Percentiles rank a stretch among this genome's conserved stretches.
Conservation (phyloP, 2,797 vertebrate species). For the Fistularia tabacaria region DNA sequence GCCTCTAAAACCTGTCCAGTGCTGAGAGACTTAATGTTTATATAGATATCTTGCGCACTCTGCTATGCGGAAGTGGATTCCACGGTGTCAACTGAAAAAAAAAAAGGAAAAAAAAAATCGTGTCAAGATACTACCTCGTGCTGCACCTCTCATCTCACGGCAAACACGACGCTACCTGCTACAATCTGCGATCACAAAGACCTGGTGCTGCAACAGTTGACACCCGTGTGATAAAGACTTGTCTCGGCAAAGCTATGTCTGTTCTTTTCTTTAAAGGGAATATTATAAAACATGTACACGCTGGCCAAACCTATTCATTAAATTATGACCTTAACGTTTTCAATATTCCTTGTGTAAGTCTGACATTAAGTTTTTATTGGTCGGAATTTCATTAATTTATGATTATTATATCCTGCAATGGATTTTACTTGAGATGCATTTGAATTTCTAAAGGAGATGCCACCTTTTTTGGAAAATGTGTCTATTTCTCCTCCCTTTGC, state of each 20-base stretch:
- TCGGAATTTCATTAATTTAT: conserved; percentile 35
- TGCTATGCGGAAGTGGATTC: conserved; percentile 36
- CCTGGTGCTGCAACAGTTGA: conserved; percentile 48
- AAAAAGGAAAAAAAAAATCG: conserved; percentile 10
- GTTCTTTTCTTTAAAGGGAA: conserved; percentile 52
- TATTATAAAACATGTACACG: conserved; percentile 28
- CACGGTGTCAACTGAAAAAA: conserved; percentile 23
- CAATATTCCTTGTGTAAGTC: conserved; percentile 40
- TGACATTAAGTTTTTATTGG: conserved; percentile 15
- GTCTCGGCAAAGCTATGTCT: conserved; percentile 22
- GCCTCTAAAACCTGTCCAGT: conserved; percentile 27
- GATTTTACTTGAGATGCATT: conserved; percentile 59
- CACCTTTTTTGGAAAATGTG: too few relatives aligned
- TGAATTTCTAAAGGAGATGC: too few relatives aligned
- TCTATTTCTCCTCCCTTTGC: too few relatives aligned
- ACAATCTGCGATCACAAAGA: conserved; percentile 32
- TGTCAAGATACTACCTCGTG: conserved; percentile 81
- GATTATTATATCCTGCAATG: conserved; percentile 43
- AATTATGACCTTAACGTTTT: conserved; percentile 43
- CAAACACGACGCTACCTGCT: conserved; percentile 69
- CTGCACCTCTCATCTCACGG: conserved; percentile 74
- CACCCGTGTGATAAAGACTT: conserved; percentile 17
- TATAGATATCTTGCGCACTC: conserved; percentile 16
- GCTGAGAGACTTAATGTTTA: conserved; percentile 22
- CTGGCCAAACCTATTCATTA: conserved; percentile 28